phyloP scores from a whole-genome alignment of 2,113 vertebrate species.

The Speoplatyrhinus poulsoni region DNA sequence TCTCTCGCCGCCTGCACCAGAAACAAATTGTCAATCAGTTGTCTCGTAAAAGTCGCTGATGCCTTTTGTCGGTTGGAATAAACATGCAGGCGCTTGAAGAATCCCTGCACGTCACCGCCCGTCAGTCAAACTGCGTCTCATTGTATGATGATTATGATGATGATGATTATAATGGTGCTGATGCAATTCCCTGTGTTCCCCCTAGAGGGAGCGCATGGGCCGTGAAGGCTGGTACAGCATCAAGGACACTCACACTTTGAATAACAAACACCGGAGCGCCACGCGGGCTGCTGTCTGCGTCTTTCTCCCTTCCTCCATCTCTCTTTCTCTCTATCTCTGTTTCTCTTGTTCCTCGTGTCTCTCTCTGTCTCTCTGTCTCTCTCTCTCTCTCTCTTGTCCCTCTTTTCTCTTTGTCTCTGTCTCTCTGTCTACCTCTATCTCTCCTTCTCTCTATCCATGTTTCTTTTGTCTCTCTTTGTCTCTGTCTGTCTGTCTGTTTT shows the following conservation, averaged over 20 bases:
- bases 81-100: background rate
- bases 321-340: conserved; percentile 4
- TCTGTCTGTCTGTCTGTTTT: background rate
- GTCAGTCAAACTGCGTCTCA: too few relatives aligned
- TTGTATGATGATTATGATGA: too few relatives aligned
- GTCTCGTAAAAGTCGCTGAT: too few relatives aligned
- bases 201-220: conserved; percentile 62
- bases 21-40: too few relatives aligned
- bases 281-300: conserved; percentile 7
- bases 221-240: conserved; percentile 48
- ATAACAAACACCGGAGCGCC: conserved; percentile 62
- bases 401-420: background rate
- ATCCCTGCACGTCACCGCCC: too few relatives aligned
- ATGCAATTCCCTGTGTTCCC: conserved; percentile 60
- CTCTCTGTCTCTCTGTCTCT: background rate
- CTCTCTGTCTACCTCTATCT: background rate
- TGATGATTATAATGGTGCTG: conserved; percentile 22
- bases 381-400: background rate
- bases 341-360: background rate
- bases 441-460: background rate
- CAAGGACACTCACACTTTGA: conserved; percentile 70
- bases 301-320: background rate
- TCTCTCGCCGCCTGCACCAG: too few relatives aligned
- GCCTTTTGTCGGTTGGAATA: too few relatives aligned
- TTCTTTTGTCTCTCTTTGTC: background rate